These are phyloP conservation scores for Hippoglossus hippoglossus DNA, from an alignment of 2,797 vertebrate genomes.

Conservation along the genomic window DNA sequence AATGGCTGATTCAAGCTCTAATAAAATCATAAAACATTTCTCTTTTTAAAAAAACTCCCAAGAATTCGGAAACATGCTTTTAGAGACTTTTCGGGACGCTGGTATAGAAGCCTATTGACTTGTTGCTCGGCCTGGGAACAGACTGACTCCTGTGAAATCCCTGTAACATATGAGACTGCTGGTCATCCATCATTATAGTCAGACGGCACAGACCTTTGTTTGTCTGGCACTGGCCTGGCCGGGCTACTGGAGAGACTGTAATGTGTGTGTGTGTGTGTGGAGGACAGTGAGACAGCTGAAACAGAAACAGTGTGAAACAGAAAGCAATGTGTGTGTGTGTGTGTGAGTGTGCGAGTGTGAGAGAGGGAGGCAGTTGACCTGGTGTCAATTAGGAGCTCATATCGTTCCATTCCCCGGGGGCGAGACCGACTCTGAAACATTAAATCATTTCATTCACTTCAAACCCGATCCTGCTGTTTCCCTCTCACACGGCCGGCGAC, in stretches of 20 bases:
- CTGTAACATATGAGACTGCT: conserved; percentile 64
- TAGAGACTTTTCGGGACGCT: conserved; percentile 16
- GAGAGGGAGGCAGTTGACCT: conserved; percentile 82
- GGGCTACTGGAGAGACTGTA: conserved; percentile 49
- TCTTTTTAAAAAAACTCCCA: neutral
- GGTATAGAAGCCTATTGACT: conserved; percentile 64
- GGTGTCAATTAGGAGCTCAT: conserved; percentile 79
- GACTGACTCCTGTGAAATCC: conserved; percentile 76
- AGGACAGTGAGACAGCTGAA: conserved; percentile 43
- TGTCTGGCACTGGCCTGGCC: conserved; percentile 51
- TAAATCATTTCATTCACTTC: conserved; percentile 81
- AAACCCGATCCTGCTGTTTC: conserved; percentile 64
- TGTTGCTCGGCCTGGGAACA: conserved; percentile 75
- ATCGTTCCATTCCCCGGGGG: conserved; percentile 78
- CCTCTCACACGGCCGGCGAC: conserved; percentile 27
- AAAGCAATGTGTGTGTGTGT: conserved; percentile 22
- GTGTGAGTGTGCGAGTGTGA: conserved; percentile 16
- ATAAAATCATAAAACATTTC: conserved; percentile 62
- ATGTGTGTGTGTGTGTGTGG: conserved; percentile 30
- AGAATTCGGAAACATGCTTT: conserved; percentile 34
- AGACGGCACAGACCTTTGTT: conserved; percentile 82
- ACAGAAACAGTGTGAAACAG: conserved; percentile 60
- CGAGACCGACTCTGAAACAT: conserved; percentile 76
- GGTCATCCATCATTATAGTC: conserved; percentile 75
- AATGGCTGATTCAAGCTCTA: conserved; percentile 50